phyloP scores from a whole-genome alignment of 1,140 invertebrate species.

The Diprion similis region DNA sequence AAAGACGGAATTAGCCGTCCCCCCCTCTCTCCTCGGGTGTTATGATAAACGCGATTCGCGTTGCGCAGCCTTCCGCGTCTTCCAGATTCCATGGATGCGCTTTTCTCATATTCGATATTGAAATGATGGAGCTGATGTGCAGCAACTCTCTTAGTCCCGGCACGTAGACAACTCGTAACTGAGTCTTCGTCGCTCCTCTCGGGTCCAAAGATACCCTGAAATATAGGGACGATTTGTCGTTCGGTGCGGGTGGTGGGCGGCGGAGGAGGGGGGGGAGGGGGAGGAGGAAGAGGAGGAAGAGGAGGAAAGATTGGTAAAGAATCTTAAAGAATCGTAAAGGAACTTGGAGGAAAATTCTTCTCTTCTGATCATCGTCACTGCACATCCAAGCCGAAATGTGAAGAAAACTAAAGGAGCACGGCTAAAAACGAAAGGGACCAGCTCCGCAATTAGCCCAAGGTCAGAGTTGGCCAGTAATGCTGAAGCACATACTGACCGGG shows the following conservation, averaged over 20 bases:
- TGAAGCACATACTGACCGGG: constrained; percentile 62
- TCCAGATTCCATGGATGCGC: too few species aligned
- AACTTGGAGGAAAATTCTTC: too few species aligned
- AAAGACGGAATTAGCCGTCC: too few species aligned
- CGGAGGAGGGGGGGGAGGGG: neutral
- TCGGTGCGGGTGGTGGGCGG: neutral
- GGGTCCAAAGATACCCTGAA: neutral
- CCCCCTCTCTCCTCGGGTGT: too few species aligned
- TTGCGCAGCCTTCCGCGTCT: too few species aligned
- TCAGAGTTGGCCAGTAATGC: constrained; percentile 54
- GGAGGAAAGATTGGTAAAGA: neutral
- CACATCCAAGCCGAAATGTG: constrained; percentile 1
- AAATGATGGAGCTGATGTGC: constrained; percentile 33
- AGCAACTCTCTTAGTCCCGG: constrained; percentile 48
- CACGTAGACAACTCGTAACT: constrained; percentile 16
- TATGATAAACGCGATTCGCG: too few species aligned
- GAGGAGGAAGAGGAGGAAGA: constrained; percentile 4
- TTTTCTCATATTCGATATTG: neutral
- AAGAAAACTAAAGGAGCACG: constrained; percentile 17
- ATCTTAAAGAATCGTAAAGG: constrained; percentile 8
- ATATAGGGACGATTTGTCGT: neutral
- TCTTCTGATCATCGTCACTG: too few species aligned
- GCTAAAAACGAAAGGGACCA: constrained; percentile 25
- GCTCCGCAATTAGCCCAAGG: constrained; percentile 14
- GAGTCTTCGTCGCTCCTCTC: too few species aligned